These are phyloP conservation scores for Chamaea fasciata DNA, from an alignment of 2,113 vertebrate genomes.

Conservation along the genomic window DNA sequence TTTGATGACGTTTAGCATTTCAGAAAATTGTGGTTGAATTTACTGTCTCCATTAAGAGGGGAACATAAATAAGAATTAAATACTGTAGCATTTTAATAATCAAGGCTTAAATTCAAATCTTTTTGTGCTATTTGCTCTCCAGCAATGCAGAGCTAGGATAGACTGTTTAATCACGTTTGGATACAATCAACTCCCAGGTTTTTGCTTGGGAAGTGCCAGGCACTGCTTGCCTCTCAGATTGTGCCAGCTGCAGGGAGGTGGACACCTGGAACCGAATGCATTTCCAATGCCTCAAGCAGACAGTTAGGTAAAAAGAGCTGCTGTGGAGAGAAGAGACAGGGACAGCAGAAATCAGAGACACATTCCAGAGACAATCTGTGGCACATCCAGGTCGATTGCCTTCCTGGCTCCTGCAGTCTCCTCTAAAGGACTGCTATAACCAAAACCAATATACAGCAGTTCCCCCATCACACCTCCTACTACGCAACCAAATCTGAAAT, in stretches of 20 bases:
- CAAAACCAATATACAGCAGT: neutral
- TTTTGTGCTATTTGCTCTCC: neutral
- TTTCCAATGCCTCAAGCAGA: neutral
- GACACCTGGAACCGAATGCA: neutral
- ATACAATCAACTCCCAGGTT: neutral
- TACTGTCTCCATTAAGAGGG: neutral
- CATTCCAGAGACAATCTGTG: neutral
- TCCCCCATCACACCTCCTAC: neutral
- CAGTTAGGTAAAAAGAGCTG: neutral
- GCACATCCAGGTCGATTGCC: neutral
- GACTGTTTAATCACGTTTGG: neutral
- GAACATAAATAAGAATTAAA: neutral
- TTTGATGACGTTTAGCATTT: neutral
- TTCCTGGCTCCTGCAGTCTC: neutral
- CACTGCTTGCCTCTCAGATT: rapidly evolving
- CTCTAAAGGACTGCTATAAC: neutral
- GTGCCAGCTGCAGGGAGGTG: neutral
- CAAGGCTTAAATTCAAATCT: rapidly evolving
- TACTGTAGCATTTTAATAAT: neutral
- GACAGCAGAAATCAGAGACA: neutral
- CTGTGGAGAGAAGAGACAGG: neutral
- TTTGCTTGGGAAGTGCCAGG: neutral
- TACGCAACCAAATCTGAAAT: neutral
- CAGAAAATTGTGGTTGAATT: neutral
- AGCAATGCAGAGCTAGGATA: neutral